Conservation (phyloP, 2,888 invertebrate species). For the Mesochorus sp. region DNA sequence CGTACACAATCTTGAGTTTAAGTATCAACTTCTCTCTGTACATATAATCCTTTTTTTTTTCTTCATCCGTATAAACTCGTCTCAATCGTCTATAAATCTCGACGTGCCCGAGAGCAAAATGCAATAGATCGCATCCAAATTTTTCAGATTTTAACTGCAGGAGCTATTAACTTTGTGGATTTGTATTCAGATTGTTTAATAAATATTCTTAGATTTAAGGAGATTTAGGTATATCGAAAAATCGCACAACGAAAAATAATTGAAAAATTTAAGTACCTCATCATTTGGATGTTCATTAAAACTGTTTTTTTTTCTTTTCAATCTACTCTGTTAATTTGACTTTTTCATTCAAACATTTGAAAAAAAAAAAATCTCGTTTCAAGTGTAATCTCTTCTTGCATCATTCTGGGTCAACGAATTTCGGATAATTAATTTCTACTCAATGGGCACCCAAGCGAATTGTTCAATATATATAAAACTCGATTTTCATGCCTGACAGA, state of each 20-base stretch:
- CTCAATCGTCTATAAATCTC: slow-evolving; percentile 33
- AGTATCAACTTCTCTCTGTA: slow-evolving; percentile 49
- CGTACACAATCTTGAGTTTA: slow-evolving; percentile 31
- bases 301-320: too few species aligned
- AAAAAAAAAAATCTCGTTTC: too few species aligned
- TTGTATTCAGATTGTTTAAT: too few species aligned
- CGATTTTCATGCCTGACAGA: slow-evolving; percentile 9
- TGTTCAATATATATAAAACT: slow-evolving; percentile 1
- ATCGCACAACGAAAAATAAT: too few species aligned
- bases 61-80: slow-evolving; percentile 21
- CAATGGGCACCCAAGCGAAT: not conserved
- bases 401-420: not conserved
- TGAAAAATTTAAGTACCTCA: too few species aligned
- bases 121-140: not conserved
- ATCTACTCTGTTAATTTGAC: too few species aligned
- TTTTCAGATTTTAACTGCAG: not conserved
- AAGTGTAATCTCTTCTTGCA: too few species aligned
- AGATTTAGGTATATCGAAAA: too few species aligned
- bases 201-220: too few species aligned
- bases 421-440: not conserved
- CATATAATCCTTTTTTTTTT: slow-evolving; percentile 8
- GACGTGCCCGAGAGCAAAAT: not conserved
- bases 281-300: too few species aligned
- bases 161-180: too few species aligned
- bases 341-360: too few species aligned